phyloP scores from a whole-genome alignment of 2,113 vertebrate genomes.

The Melanocharis versteri region DNA sequence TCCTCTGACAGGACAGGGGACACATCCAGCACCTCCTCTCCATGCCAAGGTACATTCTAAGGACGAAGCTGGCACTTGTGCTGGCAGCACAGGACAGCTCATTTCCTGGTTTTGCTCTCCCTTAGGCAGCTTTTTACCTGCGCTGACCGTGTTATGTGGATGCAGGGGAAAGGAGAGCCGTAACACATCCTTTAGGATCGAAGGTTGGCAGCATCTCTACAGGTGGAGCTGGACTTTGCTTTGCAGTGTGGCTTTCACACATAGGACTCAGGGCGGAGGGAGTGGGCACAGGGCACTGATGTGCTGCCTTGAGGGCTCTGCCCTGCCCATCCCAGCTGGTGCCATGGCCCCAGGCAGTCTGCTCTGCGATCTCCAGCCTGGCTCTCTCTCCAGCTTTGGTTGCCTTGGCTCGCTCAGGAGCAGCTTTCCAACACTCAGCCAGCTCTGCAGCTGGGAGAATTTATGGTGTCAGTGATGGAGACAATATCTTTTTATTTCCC shows the following conservation, averaged over 20 bases:
- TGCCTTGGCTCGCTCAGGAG: background rate
- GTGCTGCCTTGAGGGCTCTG: background rate
- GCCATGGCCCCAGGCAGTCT: background rate
- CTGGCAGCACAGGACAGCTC: background rate
- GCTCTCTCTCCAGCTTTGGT: background rate
- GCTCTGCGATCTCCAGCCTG: background rate
- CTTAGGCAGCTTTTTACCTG: rapidly evolving
- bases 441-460: background rate
- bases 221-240: slow-evolving; percentile 20
- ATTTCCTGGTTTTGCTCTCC: background rate
- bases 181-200: background rate
- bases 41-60: rapidly evolving
- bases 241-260: background rate
- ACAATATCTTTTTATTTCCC: background rate
- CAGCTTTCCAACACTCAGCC: background rate
- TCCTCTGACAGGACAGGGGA: background rate
- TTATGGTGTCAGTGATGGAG: background rate
- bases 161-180: background rate
- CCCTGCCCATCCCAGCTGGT: background rate
- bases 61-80: background rate
- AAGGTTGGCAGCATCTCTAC: background rate
- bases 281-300: rapidly evolving
- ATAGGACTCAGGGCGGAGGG: rapidly evolving
- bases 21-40: background rate
- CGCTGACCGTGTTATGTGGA: rapidly evolving